Conservation (phyloP, 2,113 vertebrate genomes). For the Corythoichthys intestinalis region DNA sequence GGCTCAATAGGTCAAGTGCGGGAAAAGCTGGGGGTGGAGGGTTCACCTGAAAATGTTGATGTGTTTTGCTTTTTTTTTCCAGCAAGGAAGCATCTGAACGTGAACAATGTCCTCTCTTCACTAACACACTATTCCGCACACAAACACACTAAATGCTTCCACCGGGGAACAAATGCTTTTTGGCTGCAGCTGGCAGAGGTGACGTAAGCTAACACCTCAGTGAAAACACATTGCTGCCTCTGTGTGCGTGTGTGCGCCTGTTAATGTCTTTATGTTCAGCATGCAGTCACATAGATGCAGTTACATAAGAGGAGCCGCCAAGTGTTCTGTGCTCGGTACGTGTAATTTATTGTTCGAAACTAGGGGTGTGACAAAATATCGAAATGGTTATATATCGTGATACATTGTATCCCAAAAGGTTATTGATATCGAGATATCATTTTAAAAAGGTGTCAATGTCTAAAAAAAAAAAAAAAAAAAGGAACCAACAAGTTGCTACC, state of each 20-base stretch:
- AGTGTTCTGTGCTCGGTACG: not conserved
- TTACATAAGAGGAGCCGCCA: not conserved
- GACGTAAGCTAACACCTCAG: constrained; percentile 18
- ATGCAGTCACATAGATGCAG: not conserved
- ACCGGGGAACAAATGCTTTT: constrained; percentile 29
- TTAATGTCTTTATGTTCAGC: constrained; percentile 7
- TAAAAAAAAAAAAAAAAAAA: no score
- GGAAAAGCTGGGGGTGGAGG: constrained; percentile 16
- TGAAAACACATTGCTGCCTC: constrained; percentile 23
- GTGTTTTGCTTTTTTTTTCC: not conserved
- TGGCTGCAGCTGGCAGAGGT: constrained; percentile 26
- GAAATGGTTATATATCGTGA: no score
- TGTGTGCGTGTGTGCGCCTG: constrained; percentile 7
- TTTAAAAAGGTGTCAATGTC: no score
- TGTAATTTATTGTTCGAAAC: not conserved
- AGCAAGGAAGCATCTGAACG: not conserved
- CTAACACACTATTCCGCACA: constrained; percentile 9
- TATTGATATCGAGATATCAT: no score
- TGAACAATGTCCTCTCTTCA: constrained; percentile 5
- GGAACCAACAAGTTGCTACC: no score
- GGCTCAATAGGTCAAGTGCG: constrained; percentile 26
- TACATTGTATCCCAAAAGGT: no score
- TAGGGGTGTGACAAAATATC: no score
- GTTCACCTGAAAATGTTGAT: not conserved
- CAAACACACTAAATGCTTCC: constrained; percentile 13